These are phyloP conservation scores for Platypus cylindrus DNA, from an alignment of 2,888 invertebrate species.

Conservation along the genomic window DNA sequence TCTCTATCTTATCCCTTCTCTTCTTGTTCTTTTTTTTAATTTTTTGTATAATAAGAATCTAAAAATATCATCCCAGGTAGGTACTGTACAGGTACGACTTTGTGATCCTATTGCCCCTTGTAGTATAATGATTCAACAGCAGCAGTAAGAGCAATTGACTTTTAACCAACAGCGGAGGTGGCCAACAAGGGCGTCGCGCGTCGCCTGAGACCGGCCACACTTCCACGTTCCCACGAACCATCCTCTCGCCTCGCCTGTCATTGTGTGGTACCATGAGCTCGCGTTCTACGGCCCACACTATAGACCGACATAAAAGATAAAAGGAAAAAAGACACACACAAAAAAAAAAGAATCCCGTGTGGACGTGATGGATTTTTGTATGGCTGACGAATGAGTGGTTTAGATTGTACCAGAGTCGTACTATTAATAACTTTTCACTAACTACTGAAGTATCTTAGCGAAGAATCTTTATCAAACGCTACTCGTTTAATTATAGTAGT, in stretches of 20 bases:
- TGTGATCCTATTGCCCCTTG: no score
- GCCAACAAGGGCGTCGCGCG: constrained; percentile 17
- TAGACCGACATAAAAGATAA: constrained; percentile 12
- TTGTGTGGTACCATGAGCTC: not conserved
- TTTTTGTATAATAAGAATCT: no score
- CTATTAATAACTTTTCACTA: not conserved
- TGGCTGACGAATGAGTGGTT: not conserved
- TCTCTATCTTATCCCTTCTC: no score
- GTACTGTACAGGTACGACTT: no score
- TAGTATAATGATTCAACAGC: no score
- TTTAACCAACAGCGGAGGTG: constrained; percentile 19
- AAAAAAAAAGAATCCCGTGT: constrained; percentile 9
- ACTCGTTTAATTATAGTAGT: not conserved
- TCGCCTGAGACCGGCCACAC: constrained; percentile 30
- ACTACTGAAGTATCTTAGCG: not conserved
- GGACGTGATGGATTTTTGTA: constrained; percentile 15
- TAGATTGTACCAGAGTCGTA: not conserved
- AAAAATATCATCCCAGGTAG: no score
- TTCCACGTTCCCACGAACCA: constrained; percentile 27
- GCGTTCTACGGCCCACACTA: constrained; percentile 13
- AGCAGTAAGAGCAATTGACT: constrained; percentile 10
- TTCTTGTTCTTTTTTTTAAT: no score
- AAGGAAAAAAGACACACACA: constrained; percentile 3
- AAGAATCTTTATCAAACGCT: not conserved
- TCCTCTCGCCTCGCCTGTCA: constrained; percentile 11